These are phyloP conservation scores for Myodes glareolus DNA, from an alignment of 2,113 vertebrate species.

Conservation along the genomic window DNA sequence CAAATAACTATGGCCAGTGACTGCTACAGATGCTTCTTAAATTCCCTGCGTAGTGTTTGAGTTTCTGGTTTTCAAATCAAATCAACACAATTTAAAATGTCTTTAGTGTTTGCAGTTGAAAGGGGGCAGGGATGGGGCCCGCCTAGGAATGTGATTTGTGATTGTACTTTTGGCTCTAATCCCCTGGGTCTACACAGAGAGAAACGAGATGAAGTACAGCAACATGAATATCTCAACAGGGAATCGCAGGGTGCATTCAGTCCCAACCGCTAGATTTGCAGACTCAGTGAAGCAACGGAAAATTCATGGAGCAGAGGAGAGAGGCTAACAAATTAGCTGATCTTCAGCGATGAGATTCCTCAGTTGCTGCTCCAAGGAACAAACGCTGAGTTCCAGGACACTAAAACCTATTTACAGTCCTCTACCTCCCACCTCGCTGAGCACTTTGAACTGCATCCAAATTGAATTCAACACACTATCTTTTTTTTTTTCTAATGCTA, in stretches of 20 bases:
- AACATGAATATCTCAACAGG: background rate
- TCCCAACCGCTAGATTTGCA: background rate
- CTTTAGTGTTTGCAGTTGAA: background rate
- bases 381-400: conserved; percentile 27
- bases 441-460: conserved; percentile 79
- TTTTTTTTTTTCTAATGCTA: conserved; percentile 49
- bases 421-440: conserved; percentile 49
- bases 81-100: background rate
- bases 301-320: conserved; percentile 29
- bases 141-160: conserved; percentile 82
- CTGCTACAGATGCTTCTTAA: conserved; percentile 92
- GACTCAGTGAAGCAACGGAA: conserved; percentile 15
- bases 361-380: conserved; percentile 53
- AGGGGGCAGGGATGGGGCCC: background rate
- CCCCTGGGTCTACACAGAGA: background rate
- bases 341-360: conserved; percentile 20
- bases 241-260: background rate
- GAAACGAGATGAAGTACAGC: background rate
- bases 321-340: conserved; percentile 56
- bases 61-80: conserved; percentile 95
- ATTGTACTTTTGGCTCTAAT: background rate
- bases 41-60: conserved; percentile 91
- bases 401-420: conserved; percentile 69
- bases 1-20: conserved; percentile 84
- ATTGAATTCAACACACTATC: conserved; percentile 72